These are phyloP conservation scores for Marmota flaviventris DNA, from an alignment of 2,113 vertebrate species.

Conservation along the genomic window DNA sequence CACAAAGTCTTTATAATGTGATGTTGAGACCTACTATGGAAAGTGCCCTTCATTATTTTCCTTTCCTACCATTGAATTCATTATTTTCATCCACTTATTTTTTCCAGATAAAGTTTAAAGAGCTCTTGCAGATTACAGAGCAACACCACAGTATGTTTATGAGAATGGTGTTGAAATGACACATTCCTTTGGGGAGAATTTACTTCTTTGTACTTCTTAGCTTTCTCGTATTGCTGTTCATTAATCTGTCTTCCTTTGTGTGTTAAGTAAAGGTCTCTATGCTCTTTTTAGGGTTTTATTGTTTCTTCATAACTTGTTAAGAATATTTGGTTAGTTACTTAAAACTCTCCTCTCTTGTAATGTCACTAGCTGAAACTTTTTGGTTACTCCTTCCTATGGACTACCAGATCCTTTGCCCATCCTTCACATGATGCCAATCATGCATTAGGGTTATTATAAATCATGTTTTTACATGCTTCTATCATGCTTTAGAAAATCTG, in stretches of 20 bases:
- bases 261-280: neutral
- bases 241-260: neutral
- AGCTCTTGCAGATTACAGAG: neutral
- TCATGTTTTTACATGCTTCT: neutral
- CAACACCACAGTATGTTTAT: neutral
- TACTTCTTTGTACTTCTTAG: neutral
- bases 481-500: neutral
- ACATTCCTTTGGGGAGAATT: neutral
- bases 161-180: neutral
- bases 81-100: slow-evolving; percentile 25
- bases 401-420: neutral
- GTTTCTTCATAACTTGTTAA: neutral
- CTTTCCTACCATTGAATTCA: neutral
- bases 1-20: neutral
- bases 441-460: neutral
- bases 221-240: neutral
- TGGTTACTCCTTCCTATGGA: neutral
- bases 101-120: neutral
- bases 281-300: neutral
- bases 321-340: neutral
- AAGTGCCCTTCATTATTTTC: neutral
- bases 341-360: neutral
- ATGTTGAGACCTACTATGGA: neutral
- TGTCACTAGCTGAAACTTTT: neutral
- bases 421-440: neutral